These are phyloP conservation scores for Camelus dromedarius DNA, from an alignment of 2,113 vertebrate genomes.

Conservation along the genomic window DNA sequence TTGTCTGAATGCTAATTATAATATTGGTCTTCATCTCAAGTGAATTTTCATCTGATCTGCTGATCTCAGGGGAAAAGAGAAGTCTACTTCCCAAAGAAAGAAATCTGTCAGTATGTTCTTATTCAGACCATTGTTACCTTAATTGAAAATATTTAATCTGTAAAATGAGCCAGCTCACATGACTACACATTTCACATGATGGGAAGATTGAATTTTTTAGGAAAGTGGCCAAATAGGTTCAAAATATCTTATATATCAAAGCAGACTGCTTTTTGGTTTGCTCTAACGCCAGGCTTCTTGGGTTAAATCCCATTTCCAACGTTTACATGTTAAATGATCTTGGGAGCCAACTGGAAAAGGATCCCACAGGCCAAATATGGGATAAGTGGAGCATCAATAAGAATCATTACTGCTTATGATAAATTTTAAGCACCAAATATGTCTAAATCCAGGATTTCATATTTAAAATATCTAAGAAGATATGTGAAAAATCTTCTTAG, in stretches of 20 bases:
- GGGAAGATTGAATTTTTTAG: slow-evolving; percentile 19
- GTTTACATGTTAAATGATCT: not conserved
- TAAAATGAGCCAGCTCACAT: not conserved
- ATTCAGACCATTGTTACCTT: not conserved
- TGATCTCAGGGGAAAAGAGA: not conserved
- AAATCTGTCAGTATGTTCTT: not conserved
- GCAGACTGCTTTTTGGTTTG: not conserved
- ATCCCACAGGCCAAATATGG: not conserved
- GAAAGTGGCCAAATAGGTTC: not conserved
- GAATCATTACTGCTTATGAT: not conserved
- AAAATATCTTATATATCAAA: not conserved
- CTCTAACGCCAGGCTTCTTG: not conserved
- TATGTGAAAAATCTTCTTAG: not conserved
- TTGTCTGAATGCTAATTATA: not conserved
- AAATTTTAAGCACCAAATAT: not conserved
- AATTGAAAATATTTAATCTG: slow-evolving; percentile 30
- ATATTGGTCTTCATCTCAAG: not conserved
- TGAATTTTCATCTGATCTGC: not conserved
- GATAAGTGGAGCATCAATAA: not conserved
- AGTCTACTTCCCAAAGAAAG: not conserved
- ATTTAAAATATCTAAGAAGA: not conserved
- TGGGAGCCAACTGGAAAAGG: not conserved
- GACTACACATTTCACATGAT: not conserved
- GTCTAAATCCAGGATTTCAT: not conserved
- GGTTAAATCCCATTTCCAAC: not conserved